These are phyloP conservation scores for Pituophis catenifer DNA, from an alignment of 2,113 vertebrate species.

Conservation along the genomic window DNA sequence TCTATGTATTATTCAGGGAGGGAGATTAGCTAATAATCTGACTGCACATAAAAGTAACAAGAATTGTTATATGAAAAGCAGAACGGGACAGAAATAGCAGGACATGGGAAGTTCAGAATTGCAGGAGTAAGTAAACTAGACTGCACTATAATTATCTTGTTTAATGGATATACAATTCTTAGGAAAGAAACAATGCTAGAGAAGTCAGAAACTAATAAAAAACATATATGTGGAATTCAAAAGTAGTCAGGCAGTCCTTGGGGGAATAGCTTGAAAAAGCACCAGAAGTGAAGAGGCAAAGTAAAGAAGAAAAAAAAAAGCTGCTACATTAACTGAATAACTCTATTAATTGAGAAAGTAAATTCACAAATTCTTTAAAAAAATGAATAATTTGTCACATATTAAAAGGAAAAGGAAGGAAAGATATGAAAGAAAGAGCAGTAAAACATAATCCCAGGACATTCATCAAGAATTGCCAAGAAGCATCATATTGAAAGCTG, in stretches of 20 bases:
- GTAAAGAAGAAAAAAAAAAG: not conserved
- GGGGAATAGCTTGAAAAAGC: not conserved
- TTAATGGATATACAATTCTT: not conserved
- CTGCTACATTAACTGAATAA: not conserved
- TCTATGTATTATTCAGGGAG: not conserved
- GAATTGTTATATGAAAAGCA: not conserved
- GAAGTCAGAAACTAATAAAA: not conserved
- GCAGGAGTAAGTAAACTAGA: not conserved
- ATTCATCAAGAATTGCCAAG: not conserved
- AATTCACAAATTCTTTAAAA: not conserved
- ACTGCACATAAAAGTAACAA: not conserved
- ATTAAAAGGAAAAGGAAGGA: not conserved
- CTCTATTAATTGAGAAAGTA: not conserved
- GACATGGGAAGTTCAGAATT: not conserved
- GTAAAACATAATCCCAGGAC: not conserved
- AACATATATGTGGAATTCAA: not conserved
- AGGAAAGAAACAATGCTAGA: not conserved
- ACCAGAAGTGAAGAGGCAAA: not conserved
- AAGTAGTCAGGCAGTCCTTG: not conserved
- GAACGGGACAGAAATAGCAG: not conserved
- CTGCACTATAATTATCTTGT: not conserved
- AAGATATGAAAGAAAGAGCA: not conserved
- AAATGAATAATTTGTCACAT: not conserved
- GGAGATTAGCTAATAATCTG: not conserved
- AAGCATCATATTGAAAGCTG: not conserved